Conservation (phyloP, 2,888 invertebrate genomes). For the Cerceris rybyensis region DNA sequence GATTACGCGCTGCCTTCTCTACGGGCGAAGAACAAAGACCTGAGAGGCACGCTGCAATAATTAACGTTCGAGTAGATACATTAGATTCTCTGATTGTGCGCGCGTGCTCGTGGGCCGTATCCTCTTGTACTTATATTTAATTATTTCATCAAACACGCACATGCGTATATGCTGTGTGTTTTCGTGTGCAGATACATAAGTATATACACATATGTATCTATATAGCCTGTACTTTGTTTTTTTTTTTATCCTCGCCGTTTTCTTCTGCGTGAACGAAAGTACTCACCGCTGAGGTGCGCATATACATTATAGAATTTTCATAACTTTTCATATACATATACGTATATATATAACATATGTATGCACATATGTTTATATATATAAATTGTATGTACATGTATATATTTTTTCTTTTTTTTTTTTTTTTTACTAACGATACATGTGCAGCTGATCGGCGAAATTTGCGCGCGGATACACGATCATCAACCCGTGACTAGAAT, state of each 20-base stretch:
- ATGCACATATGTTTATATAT: conserved; percentile 2
- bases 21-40: conserved; percentile 62
- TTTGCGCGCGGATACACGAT: conserved; percentile 58
- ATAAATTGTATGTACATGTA: neutral
- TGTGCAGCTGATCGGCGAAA: conserved; percentile 64
- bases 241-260: neutral
- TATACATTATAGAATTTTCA: conserved; percentile 27
- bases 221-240: neutral
- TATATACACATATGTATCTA: neutral
- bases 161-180: neutral
- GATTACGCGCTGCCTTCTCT: conserved; percentile 57
- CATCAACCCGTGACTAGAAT: conserved; percentile 53
- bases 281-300: conserved; percentile 5
- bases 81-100: conserved; percentile 43
- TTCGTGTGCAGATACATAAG: neutral
- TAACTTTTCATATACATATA: neutral
- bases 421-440: conserved; percentile 35
- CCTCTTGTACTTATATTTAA: neutral
- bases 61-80: conserved; percentile 48
- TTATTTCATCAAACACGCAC: neutral
- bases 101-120: conserved; percentile 16
- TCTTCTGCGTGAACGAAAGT: conserved; percentile 10
- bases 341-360: neutral
- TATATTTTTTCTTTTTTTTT: neutral
- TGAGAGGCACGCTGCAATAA: conserved; percentile 65